Evolutionary conservation across 2,113 vertebrate genomes (phyloP).

Genomic region (Bolborhynchus lineola): DNA sequence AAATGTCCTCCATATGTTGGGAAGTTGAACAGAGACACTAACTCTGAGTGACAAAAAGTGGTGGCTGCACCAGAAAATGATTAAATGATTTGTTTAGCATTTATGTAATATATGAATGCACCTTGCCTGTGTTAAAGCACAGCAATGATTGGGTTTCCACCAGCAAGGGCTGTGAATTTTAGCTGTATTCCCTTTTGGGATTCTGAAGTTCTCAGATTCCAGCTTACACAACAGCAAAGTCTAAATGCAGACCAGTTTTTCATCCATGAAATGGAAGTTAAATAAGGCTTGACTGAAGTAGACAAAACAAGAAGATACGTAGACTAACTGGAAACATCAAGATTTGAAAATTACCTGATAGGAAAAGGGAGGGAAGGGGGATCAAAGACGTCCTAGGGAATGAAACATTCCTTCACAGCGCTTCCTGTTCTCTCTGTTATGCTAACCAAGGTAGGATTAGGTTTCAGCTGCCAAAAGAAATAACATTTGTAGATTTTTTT

Average conservation of each 20-base stretch:
- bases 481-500: conserved; percentile 61
- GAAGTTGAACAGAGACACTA: not conserved
- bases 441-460: conserved; percentile 80
- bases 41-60: conserved; percentile 6
- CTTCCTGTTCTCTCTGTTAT: conserved; percentile 74
- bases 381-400: conserved; percentile 72
- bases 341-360: conserved; percentile 82
- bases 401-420: conserved; percentile 74
- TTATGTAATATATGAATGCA: not conserved
- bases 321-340: conserved; percentile 76
- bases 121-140: conserved; percentile 55
- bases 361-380: conserved; percentile 59
- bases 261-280: conserved; percentile 50
- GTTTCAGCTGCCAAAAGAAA: conserved; percentile 83
- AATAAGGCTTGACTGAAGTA: conserved; percentile 47
- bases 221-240: conserved; percentile 51
- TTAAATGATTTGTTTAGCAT: conserved; percentile 35
- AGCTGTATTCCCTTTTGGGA: conserved; percentile 54
- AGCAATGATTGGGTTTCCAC: conserved; percentile 55
- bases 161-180: conserved; percentile 31
- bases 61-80: not conserved
- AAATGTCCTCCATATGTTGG: not conserved
- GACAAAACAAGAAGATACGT: conserved; percentile 81
- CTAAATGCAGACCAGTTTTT: conserved; percentile 39
- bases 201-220: conserved; percentile 66